Evolutionary conservation across 2,888 invertebrate genomes (phyloP).

Genomic region (Aspidapion aeneum): DNA sequence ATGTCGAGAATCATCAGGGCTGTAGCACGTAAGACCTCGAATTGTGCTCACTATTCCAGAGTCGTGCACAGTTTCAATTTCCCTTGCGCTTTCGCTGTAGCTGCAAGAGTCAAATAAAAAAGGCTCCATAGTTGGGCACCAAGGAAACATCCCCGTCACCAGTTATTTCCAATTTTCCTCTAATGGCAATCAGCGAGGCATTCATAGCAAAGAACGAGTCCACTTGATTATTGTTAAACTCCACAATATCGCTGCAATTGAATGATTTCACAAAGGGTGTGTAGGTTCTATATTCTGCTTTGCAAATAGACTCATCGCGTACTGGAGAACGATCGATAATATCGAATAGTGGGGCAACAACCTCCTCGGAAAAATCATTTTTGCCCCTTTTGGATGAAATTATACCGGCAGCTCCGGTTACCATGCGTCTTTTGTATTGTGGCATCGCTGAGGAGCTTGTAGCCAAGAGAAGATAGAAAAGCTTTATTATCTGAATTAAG

Average conservation of each 20-base stretch:
- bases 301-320: slow-evolving; percentile 18
- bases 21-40: slow-evolving; percentile 14
- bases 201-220: slow-evolving; percentile 19
- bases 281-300: slow-evolving; percentile 22
- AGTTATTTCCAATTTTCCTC: slow-evolving; percentile 11
- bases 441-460: background rate
- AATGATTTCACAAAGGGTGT: slow-evolving; percentile 26
- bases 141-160: slow-evolving; percentile 8
- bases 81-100: slow-evolving; percentile 19
- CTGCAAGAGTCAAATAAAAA: slow-evolving; percentile 20
- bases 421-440: background rate
- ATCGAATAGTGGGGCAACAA: slow-evolving; percentile 2
- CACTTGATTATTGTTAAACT: slow-evolving; percentile 24
- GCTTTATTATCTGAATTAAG: background rate
- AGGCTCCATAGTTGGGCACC: slow-evolving; percentile 16
- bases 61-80: slow-evolving; percentile 20
- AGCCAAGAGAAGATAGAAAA: slow-evolving; percentile 3
- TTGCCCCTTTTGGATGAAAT: background rate
- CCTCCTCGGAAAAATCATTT: background rate
- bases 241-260: slow-evolving; percentile 23
- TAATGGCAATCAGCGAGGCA: slow-evolving; percentile 13
- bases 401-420: background rate
- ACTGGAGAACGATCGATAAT: slow-evolving; percentile 2
- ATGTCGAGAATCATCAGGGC: slow-evolving; percentile 11
- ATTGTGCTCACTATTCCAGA: slow-evolving; percentile 21